A percentile compares a stretch with the other conserved stretches of the same genome.
Evolutionary conservation across 2,113 vertebrate species (phyloP).

Genomic region (Ellobius talpinus): DNA sequence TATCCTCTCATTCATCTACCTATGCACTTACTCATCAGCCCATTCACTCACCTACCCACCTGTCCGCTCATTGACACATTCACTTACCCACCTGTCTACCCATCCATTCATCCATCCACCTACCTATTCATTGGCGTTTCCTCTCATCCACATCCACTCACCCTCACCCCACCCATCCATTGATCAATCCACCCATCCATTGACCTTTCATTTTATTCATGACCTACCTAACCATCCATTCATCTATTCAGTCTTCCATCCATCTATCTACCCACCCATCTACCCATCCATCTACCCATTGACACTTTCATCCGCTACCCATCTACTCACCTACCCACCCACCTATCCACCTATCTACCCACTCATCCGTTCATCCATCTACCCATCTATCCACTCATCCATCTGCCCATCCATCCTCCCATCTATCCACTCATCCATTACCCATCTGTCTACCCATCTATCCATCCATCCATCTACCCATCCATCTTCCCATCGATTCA

Average conservation of each 20-base stretch:
- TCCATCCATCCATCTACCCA: background rate
- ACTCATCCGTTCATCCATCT: no score
- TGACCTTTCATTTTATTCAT: no score
- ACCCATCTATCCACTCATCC: no score
- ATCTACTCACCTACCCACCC: accelerated
- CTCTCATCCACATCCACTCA: background rate
- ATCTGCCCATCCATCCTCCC: background rate
- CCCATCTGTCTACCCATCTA: background rate
- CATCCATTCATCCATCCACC: background rate
- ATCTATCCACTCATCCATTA: background rate
- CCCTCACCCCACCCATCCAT: background rate
- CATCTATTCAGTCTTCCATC: no score
- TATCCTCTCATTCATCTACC: background rate
- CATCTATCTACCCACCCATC: background rate
- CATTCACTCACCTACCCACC: background rate
- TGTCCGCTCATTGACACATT: background rate
- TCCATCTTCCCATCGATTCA: background rate
- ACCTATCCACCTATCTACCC: accelerated
- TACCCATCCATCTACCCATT: background rate
- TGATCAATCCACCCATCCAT: background rate
- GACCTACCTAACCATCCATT: background rate
- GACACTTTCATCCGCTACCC: no score
- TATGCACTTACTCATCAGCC: background rate
- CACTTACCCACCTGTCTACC: background rate
- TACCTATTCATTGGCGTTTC: background rate